phyloP scores from a whole-genome alignment of 1,140 invertebrate species.

The Procambarus clarkii region DNA sequence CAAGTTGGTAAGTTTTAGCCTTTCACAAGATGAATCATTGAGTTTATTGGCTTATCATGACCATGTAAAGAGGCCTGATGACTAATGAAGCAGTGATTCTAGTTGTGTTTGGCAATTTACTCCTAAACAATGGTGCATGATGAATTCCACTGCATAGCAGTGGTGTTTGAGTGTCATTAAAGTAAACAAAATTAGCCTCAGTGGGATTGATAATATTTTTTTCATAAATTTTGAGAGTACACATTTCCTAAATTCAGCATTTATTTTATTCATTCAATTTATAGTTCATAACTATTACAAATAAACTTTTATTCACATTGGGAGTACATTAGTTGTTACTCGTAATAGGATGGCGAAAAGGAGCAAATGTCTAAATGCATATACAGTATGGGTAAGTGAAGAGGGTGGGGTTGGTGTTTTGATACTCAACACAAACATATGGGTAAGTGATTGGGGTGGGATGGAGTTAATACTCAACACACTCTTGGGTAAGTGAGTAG shows the following conservation, averaged over 20 bases:
- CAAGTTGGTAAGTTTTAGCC: background rate
- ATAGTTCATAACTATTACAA: background rate
- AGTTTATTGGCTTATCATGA: background rate
- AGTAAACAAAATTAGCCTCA: background rate
- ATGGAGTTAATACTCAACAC: background rate
- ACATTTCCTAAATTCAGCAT: background rate
- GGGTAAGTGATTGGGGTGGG: conserved; percentile 23
- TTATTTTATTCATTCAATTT: background rate
- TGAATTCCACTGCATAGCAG: conserved; percentile 14
- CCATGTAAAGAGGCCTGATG: background rate
- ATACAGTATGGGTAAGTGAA: background rate
- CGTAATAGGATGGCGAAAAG: background rate
- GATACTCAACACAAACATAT: background rate
- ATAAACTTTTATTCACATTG: background rate
- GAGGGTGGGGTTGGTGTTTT: background rate
- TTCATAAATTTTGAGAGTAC: background rate
- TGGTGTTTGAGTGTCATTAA: background rate
- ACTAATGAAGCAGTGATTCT: background rate
- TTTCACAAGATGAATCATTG: background rate
- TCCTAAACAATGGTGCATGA: background rate
- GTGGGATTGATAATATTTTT: background rate
- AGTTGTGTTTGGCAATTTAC: background rate
- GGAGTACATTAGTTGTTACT: background rate
- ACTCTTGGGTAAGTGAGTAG: conserved; percentile 9
- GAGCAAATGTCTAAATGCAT: background rate